These are phyloP conservation scores for Drosophila tristis DNA, from an alignment of 1,140 invertebrate species.

Conservation along the genomic window DNA sequence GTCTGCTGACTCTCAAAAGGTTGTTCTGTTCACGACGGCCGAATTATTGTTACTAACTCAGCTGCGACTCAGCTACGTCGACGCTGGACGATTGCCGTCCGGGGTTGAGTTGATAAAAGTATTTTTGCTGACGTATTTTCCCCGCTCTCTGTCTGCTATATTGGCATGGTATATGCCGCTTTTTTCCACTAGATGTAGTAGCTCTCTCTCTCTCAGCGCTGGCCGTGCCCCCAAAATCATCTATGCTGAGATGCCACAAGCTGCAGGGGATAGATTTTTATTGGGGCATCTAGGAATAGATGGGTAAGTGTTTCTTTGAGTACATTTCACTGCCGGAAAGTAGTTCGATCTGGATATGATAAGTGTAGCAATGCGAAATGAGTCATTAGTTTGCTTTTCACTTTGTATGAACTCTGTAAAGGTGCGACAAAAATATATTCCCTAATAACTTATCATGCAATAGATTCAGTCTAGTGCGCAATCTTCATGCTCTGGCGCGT, in stretches of 20 bases:
- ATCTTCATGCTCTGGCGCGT: conserved; percentile 1
- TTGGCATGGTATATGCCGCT: background rate
- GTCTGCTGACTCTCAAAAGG: conserved; percentile 49
- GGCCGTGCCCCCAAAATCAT: conserved; percentile 64
- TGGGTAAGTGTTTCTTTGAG: background rate
- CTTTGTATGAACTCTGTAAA: background rate
- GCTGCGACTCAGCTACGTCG: conserved; percentile 28
- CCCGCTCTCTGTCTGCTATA: background rate
- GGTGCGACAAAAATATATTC: background rate
- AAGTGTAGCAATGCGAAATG: background rate
- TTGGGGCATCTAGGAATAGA: too few species aligned
- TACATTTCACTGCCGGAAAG: background rate
- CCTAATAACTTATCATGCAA: background rate
- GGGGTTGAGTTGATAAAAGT: conserved; percentile 37
- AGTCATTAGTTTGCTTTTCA: conserved; percentile 9
- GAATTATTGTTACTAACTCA: conserved; percentile 73
- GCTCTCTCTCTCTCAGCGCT: conserved; percentile 29
- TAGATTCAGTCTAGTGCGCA: background rate
- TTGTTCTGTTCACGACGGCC: conserved; percentile 71
- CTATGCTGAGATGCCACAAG: conserved; percentile 1
- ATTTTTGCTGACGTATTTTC: conserved; percentile 44
- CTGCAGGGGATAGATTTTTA: background rate
- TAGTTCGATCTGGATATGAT: background rate
- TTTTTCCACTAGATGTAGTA: background rate
- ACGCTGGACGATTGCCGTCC: conserved; percentile 42